Conservation (phyloP, 2,797 vertebrate species). For the Mycteria americana region DNA sequence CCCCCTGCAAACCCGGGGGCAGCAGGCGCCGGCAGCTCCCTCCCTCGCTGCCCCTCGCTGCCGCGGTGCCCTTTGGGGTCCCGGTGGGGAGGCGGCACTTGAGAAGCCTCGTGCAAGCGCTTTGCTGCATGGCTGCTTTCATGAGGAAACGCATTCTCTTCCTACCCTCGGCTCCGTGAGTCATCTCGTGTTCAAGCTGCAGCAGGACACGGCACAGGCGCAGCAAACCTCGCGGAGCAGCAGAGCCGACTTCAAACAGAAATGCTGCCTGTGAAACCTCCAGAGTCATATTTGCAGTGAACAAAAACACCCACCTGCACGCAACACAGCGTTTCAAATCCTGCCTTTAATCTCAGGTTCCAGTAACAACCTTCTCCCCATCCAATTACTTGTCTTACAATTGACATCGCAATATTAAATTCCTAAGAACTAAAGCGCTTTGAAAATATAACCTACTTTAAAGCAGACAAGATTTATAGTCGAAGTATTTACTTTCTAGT, state of each 20-base stretch:
- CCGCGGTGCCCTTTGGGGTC: not conserved
- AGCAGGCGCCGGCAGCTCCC: not conserved
- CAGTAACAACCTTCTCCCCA: constrained; percentile 38
- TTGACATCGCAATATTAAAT: constrained; percentile 46
- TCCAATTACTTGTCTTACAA: constrained; percentile 47
- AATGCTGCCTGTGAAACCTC: not conserved
- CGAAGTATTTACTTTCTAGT: not conserved
- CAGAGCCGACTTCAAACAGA: not conserved
- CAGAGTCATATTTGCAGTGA: not conserved
- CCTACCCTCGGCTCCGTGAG: not conserved
- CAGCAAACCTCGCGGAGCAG: not conserved
- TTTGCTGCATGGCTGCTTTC: not conserved
- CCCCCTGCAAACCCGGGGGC: not conserved
- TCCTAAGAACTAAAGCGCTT: constrained; percentile 41
- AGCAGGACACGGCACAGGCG: not conserved
- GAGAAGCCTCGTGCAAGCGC: not conserved
- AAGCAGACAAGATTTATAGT: not conserved
- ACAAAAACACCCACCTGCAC: not conserved
- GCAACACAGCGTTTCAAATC: not conserved
- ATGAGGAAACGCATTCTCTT: not conserved
- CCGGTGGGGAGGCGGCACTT: accelerated
- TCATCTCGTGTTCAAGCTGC: accelerated
- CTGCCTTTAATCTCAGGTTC: constrained; percentile 58
- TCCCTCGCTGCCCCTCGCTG: not conserved
- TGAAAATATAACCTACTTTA: constrained; percentile 26